Base-by-base conservation (phyloP, 2,888 invertebrate genomes). In the Aelia acuminata region DNA sequence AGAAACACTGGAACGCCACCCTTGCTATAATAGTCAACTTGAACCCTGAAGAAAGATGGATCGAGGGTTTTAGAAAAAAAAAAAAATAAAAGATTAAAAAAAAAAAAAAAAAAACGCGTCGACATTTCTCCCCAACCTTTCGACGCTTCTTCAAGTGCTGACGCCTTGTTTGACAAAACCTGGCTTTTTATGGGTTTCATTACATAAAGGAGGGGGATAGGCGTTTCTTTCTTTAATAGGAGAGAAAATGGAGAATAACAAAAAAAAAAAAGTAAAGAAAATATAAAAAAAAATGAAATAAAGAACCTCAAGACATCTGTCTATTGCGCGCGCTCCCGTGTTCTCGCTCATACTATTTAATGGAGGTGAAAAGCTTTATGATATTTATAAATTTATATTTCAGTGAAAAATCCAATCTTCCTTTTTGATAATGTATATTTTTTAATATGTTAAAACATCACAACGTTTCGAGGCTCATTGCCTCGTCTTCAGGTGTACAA, bases 111-210 rank as follows among this genome's bases (percentile, higher is more conserved):
- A 53, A 85, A 85, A 57, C 35, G 50, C 39, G 47, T 39, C 85
- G 85, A 85, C 85, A 57, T 85, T 57, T 85, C 85, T 85, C 85
- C 85, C 31, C 39, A 53, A 85, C 50, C 31, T 85, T 39, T n/a
- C 20, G 57, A 22, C 63, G 22, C 31, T 87, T 87, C 87, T 87
- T 87, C 87, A 70, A 63, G 7, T 43, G 53, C 50, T 53, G 57
- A 85, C 85, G 87, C 87, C 87, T 87, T 87, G 87, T 87, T 70
- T 87, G 87, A 87, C 87, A 70, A 87, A 63, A 57, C 31, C 48
- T 35, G 15, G 15, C 48, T 87, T 87, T 48, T 87, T 87, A 87
- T 43, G 22, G 63, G 57, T 47, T 87, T 87, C 87, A 87, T 87
- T 87, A 87, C 70, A 87, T 48, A 63, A 47, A 87, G 35, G 47